phyloP scores from a whole-genome alignment of 2,113 vertebrate species.

The Chamaea fasciata region DNA sequence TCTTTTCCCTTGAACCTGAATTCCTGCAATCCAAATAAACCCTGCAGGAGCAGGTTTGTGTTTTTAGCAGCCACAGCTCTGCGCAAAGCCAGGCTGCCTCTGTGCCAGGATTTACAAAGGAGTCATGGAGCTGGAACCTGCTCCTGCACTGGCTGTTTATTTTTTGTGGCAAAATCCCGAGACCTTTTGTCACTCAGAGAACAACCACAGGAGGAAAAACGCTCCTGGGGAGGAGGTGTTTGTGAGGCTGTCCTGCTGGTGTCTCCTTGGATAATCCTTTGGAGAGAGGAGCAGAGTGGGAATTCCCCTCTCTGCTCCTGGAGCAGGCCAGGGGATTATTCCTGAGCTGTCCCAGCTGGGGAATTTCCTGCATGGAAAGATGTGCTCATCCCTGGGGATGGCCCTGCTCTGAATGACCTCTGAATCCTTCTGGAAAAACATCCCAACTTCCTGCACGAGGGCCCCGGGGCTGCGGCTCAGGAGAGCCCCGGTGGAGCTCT shows the following conservation, averaged over 20 bases:
- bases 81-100: neutral
- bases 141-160: neutral
- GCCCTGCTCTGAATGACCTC: neutral
- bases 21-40: neutral
- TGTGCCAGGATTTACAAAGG: neutral
- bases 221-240: neutral
- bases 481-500: accelerated
- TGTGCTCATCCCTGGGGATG: neutral
- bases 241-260: neutral
- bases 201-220: neutral
- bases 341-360: neutral
- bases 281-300: accelerated
- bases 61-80: neutral
- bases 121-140: neutral
- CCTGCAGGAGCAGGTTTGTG: neutral
- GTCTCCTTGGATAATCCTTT: neutral
- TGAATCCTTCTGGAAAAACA: neutral
- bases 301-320: neutral
- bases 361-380: neutral
- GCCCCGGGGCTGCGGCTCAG: accelerated
- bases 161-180: neutral
- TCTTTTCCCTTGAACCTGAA: neutral
- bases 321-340: neutral
- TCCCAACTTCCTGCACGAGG: neutral
- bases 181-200: neutral